Conservation (phyloP, 2,888 invertebrate genomes). For the Netelia fuscicornis region DNA sequence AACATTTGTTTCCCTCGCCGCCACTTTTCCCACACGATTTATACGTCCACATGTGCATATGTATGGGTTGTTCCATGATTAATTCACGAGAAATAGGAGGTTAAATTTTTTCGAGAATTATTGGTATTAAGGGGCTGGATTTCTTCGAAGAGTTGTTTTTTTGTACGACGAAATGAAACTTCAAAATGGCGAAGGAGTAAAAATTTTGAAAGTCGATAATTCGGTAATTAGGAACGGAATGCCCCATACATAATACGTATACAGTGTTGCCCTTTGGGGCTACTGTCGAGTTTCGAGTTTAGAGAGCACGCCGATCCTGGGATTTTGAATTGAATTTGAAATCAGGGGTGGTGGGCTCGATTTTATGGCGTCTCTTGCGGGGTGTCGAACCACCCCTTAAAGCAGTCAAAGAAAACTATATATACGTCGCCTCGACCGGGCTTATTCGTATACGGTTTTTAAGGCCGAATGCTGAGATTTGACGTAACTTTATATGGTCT, state of each 20-base stretch:
- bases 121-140: too few relatives aligned
- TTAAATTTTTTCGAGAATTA: too few relatives aligned
- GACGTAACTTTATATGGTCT: not conserved
- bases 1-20: conserved; percentile 82
- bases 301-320: conserved; percentile 65
- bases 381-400: conserved; percentile 75
- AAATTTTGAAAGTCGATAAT: too few relatives aligned
- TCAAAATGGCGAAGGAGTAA: too few relatives aligned
- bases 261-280: conserved; percentile 37
- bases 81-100: not conserved
- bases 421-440: conserved; percentile 25
- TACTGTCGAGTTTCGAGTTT: conserved; percentile 48
- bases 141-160: too few relatives aligned
- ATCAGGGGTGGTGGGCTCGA: conserved; percentile 79
- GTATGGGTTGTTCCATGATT: not conserved
- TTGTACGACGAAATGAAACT: too few relatives aligned
- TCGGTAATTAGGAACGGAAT: not conserved
- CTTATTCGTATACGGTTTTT: not conserved
- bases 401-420: conserved; percentile 53
- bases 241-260: conserved; percentile 4
- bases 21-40: conserved; percentile 66
- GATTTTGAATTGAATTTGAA: conserved; percentile 84
- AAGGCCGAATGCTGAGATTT: conserved; percentile 4
- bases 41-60: conserved; percentile 26
- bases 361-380: conserved; percentile 77